Conservation (phyloP, 2,888 invertebrate species). For the Apamea anceps region DNA sequence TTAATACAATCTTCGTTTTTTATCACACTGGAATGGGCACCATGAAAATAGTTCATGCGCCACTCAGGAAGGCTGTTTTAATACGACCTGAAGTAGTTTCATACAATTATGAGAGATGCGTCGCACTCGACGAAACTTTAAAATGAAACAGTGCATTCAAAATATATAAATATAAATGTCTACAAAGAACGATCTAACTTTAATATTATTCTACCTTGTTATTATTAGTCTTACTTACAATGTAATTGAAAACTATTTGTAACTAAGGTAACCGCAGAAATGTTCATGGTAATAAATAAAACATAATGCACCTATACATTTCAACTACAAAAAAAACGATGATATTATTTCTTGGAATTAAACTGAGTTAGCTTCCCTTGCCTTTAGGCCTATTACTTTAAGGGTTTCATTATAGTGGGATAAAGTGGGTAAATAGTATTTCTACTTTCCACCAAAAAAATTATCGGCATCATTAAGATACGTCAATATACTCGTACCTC, state of each 20-base stretch:
- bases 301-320: neutral
- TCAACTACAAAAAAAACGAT: neutral
- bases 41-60: neutral
- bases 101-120: too few species aligned
- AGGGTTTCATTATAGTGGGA: neutral
- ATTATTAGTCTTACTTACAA: neutral
- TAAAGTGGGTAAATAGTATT: neutral
- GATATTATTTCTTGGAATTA: neutral
- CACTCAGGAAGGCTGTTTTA: neutral
- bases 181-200: neutral
- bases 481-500: neutral
- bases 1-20: neutral
- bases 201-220: neutral
- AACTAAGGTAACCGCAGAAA: neutral
- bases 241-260: slow-evolving; percentile 13
- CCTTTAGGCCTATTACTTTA: neutral
- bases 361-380: neutral
- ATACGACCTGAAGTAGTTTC: neutral
- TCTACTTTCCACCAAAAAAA: neutral
- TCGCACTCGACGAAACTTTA: neutral
- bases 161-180: neutral
- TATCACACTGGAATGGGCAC: neutral
- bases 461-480: neutral
- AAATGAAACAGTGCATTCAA: neutral
- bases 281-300: neutral